Base-by-base conservation (phyloP, 2,888 invertebrate genomes). In the Notodonta ziczac region DNA sequence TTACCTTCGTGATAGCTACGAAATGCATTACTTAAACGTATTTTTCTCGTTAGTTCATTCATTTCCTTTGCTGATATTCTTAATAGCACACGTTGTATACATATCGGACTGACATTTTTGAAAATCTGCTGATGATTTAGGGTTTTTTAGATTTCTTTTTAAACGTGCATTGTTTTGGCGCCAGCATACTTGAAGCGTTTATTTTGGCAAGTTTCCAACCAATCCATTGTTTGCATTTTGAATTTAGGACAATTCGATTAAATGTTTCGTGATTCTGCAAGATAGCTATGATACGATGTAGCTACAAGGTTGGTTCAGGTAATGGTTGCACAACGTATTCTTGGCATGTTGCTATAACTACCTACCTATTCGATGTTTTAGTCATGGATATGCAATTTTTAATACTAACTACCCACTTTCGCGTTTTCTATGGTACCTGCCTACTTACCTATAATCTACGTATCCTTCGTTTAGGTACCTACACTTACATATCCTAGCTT, bases 1-100 rank as follows among this genome's bases (percentile, higher is more conserved):
- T 78, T 78, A 78, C 80, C 84, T 81, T 76, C 88, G 86, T 86
- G 87, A 70, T 76, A 66, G 67, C 65, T 59, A 65, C 63, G 60
- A 66, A 69, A 69, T 62, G 66, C 62, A 65, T 63, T n/a, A n/a
- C n/a, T n/a, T 58, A 61, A 56, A 61, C 60, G 46, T 57, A 24
- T n/a, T 24, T 32, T 52, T 51, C 51, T 50, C 12, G 10, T 24
- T 44, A 42, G 50, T 53, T 39, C 13, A 56, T 57, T 16, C n/a
- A 24, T 57, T 14, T 48, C n/a, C 14, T 40, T 14, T 7, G 9
- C 10, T 39, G 39, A 32, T n/a, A 40, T 4, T 55, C 56, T 56
- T 24, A 44, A 16, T 56, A 40, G 13, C 14, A 35, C 6, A 35
- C 35, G 2, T 4, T 35, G 5, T 35, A 3, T 35, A 35, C 24